Evolutionary conservation across 2,797 vertebrate species (phyloP), one percentile per base, ranked within the genome.

Genomic region (Orestias chungarensis): DNA sequence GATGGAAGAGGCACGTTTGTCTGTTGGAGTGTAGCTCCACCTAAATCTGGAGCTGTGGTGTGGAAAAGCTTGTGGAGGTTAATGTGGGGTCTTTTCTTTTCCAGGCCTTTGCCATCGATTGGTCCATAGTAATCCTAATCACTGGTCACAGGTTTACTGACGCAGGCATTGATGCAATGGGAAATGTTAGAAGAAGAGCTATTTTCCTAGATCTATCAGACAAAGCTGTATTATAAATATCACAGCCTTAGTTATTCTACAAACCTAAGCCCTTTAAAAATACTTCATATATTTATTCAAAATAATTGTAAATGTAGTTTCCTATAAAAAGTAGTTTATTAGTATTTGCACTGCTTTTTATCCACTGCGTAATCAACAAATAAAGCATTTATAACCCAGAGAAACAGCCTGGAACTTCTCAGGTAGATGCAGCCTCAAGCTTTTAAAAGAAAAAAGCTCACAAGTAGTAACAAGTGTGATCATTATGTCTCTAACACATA

Each of bases 111-210:
- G 68, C 47, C 66, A 68, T 66, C 44, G 65, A 23, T 84, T 83
- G 46, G 40, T 73, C 79, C 55, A 71, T 68, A 64, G 79, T 80
- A 44, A 81, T 75, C 66, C 47, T 82, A 73, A 77, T 78, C 74
- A 64, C 68, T 66, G 71, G 74, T 84, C 75, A 79, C 78, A 79
- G 57, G 84, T 78, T 72, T 68, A 55, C 74, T 91, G 88, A 91
- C 80, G 82, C 74, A 89, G 80, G 54, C 74, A 70, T 3, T 87
- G 86, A 89, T 87, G 85, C 76, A 74, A 78, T 82, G 69, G 76
- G 69, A 80, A 46, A 42, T 76, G 55, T 68, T 74, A 7, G 14
- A 35, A 82, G 76, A 73, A 38, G 65, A 74, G 61, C 40, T 69
- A 64, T 82, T 87, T 86, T 83, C 78, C 80, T 67, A 64, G 18